Conservation (phyloP, 2,888 invertebrate genomes). For the Allolobophora icterica region DNA sequence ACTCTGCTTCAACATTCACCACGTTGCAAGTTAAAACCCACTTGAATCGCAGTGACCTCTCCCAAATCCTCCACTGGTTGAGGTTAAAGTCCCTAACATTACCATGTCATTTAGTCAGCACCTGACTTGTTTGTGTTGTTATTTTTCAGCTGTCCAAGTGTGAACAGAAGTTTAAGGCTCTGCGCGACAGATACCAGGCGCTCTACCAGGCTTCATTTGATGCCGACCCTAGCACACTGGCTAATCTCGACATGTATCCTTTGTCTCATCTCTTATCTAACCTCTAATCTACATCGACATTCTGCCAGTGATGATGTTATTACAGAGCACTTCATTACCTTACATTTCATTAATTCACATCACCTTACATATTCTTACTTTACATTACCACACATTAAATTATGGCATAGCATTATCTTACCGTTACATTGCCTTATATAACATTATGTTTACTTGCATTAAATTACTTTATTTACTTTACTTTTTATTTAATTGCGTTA, state of each 20-base stretch:
- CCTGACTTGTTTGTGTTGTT: background rate
- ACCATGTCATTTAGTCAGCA: background rate
- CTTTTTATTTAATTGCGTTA: background rate
- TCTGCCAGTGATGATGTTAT: background rate
- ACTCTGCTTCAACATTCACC: background rate
- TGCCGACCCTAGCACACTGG: slow-evolving; percentile 79
- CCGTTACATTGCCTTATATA: background rate
- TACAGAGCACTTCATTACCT: background rate
- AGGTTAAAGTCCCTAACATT: background rate
- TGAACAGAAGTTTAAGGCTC: slow-evolving; percentile 58
- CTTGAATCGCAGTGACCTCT: background rate
- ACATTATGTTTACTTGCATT: too few species aligned
- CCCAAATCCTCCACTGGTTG: too few species aligned
- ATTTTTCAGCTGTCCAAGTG: slow-evolving; percentile 20
- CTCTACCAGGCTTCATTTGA: slow-evolving; percentile 85
- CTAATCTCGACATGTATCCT: slow-evolving; percentile 48
- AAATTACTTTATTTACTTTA: too few species aligned
- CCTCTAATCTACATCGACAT: background rate
- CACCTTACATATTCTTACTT: background rate
- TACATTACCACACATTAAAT: background rate
- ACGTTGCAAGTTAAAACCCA: too few species aligned
- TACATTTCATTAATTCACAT: background rate
- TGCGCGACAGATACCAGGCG: slow-evolving; percentile 78
- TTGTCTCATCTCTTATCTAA: slow-evolving; percentile 29
- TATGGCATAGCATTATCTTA: background rate